Base-by-base conservation (phyloP, 2,113 vertebrate genomes). In the Regulus satrapa region DNA sequence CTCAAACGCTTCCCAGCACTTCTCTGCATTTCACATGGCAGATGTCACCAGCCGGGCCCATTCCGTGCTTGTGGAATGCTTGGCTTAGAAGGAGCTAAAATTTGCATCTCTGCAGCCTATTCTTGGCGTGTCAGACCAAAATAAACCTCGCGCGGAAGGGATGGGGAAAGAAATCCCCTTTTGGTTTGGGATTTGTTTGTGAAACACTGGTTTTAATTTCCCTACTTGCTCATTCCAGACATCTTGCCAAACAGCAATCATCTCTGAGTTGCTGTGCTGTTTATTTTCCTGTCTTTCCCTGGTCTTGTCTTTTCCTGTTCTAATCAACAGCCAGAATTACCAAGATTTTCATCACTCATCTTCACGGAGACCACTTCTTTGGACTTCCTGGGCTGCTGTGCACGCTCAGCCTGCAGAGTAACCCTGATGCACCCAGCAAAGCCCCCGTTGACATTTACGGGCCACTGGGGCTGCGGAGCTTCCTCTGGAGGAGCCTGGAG, bases 281-380 rank as follows among this genome's bases (percentile, higher is more conserved):
- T 68, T n/a, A 2, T 67, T 81, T 38, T 13, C 49, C 8, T 6
- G 0, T 17, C 20, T 69, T 77, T 12, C 34, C 18, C 45, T 7
- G 18, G 0, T 20, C 38, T 66, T 46, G 5, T 18, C 20, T 40
- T 40, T 40, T 14, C 79, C 64, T 85, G 18, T 81, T 31, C 41
- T 3, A 0, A 38, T 9, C 62, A 15, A 52, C 85, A 99, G 99
- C 99, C 63, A 98, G 97, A 83, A 99, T 99, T 49, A 98, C 98
- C 85, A 99, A 99, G 97, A 98, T 99, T 68, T 99, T 99, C 97
- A 99, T 99, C 74, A 99, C 99, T 5, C 99, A 99, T 68, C 97
- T 99, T 18, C 99, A 99, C 24, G 99, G 99, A 5, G 99, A 99
- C 82, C 99, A 99, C 96, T 46, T 99, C 9, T 99, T 99, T 40